Evolutionary conservation across 1,140 invertebrate genomes (phyloP).

Genomic region (Hypsibius dujardini): DNA sequence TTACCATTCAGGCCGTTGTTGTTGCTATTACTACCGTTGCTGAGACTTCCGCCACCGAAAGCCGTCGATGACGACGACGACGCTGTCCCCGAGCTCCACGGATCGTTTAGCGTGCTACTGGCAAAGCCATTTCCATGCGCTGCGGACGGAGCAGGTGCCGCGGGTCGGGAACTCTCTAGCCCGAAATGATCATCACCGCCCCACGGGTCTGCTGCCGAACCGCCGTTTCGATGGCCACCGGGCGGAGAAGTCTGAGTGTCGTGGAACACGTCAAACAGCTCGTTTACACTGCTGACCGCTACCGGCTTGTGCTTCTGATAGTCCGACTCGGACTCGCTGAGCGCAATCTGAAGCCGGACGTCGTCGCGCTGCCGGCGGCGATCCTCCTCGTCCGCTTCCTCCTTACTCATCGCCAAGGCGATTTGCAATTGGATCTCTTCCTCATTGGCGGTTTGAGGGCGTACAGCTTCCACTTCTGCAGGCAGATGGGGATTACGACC

Average conservation of each 20-base stretch:
- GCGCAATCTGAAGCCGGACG: constrained; percentile 72
- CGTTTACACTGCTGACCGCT: constrained; percentile 19
- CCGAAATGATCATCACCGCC: background rate
- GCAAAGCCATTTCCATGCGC: background rate
- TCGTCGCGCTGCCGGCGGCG: constrained; percentile 76
- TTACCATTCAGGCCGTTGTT: too few species aligned
- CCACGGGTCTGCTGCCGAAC: background rate
- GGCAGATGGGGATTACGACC: constrained; percentile 24
- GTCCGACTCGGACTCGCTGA: constrained; percentile 78
- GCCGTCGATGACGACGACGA: too few species aligned
- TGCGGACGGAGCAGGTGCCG: background rate
- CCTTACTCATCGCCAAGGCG: constrained; percentile 90
- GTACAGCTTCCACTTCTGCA: constrained; percentile 70
- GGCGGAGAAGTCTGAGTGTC: background rate
- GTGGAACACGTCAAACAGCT: constrained; percentile 23
- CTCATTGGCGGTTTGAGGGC: constrained; percentile 85
- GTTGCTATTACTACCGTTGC: too few species aligned
- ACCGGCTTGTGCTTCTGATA: constrained; percentile 14
- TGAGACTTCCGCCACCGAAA: too few species aligned
- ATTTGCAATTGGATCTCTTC: constrained; percentile 94
- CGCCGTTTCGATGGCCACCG: background rate
- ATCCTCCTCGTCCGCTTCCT: constrained; percentile 93
- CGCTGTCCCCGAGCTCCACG: background rate
- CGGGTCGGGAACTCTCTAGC: too few species aligned
- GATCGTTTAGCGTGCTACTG: background rate